Evolutionary conservation across 1,140 invertebrate species (phyloP), one percentile per base, ranked within the genome.

Genomic region (Centruroides sculpturatus): DNA sequence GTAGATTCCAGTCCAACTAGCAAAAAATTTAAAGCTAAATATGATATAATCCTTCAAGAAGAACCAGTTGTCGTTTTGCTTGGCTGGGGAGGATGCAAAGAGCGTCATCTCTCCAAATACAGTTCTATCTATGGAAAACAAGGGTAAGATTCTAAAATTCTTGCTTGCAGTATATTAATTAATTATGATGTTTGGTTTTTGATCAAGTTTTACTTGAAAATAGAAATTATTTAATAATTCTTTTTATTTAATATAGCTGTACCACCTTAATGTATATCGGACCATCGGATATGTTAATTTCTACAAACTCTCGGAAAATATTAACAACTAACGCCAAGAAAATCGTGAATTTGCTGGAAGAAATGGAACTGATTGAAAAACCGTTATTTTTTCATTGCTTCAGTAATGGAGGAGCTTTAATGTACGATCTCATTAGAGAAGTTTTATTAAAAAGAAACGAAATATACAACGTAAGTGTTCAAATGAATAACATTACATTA

Each of bases 361-460:
- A 76, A 35, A 78, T 83, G 68, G 82, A 81, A 66, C 76, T 86
- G 46, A 79, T 84, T 69, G 76, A 77, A 34, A 82, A 85, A 69
- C 85, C 85, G 3, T 78, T 87, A 48, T 83, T 88, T 58, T 83
- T 89, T 68, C 86, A 89, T 65, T 78, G 86, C 47, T 88, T 89
- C 71, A 87, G 85, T 56, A 89, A 88, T 71, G 86, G 86, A 12
- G 86, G 86, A 35, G 81, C 82, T 2, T 81, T 80, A 63, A 71
- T 84, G 5, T 85, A 85, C 69, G 80, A 83, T 64, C 80, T 83
- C 67, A 77, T 85, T 41, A 79, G 79, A 41, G 67, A 79, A 49
- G 81, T 82, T 59, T 54, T 76, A 55, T 41, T 41, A 2, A 41
- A 8, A 41, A 41, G 41, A 41, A 8, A 41, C 41, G 41, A 41